Conservation (phyloP, 2,888 invertebrate species). For the Tyria jacobaeae region DNA sequence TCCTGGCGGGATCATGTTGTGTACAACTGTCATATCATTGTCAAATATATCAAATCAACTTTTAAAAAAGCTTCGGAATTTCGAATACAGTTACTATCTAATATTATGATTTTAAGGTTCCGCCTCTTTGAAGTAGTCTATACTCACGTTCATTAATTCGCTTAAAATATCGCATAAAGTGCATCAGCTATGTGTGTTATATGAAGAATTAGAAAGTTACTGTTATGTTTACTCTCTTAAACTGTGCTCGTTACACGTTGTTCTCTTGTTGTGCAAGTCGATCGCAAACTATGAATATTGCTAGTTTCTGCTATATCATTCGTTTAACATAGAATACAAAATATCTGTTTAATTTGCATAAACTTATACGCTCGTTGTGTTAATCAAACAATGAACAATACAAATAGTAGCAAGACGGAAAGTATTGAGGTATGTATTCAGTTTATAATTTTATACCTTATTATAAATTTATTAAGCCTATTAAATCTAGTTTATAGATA, state of each 20-base stretch:
- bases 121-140: too few relatives aligned
- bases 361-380: conserved; percentile 22
- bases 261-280: conserved; percentile 16
- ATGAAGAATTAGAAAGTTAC: conserved; percentile 37
- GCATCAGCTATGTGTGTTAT: not conserved
- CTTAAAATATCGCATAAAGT: too few relatives aligned
- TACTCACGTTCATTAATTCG: too few relatives aligned
- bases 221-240: conserved; percentile 9
- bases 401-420: conserved; percentile 13
- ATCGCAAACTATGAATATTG: conserved; percentile 22
- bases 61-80: too few relatives aligned
- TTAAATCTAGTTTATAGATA: not conserved
- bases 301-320: conserved; percentile 17
- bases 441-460: not conserved
- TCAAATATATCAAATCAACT: too few relatives aligned
- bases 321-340: conserved; percentile 13
- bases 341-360: conserved; percentile 11
- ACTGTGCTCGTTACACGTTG: conserved; percentile 32
- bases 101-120: too few relatives aligned
- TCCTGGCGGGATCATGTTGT: too few relatives aligned
- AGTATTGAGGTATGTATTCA: conserved; percentile 27
- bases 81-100: too few relatives aligned
- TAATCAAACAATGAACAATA: conserved; percentile 33
- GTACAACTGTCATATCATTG: too few relatives aligned
- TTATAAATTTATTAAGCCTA: not conserved